Conservation (phyloP, 2,888 invertebrate genomes). For the Acronicta alni region DNA sequence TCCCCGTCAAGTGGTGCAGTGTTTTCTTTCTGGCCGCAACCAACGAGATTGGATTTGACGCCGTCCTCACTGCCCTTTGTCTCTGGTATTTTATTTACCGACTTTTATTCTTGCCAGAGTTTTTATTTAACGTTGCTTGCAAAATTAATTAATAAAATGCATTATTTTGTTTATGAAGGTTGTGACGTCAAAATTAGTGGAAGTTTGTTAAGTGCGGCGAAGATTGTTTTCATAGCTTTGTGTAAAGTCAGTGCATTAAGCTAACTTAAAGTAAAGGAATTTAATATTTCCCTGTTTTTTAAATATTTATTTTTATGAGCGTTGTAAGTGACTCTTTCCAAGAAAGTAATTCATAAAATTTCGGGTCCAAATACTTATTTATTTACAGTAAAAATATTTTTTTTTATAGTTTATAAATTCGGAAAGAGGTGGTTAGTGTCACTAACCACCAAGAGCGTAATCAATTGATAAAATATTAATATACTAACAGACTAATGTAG, state of each 20-base stretch:
- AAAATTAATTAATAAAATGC: constrained; percentile 47
- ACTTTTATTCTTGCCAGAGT: constrained; percentile 10
- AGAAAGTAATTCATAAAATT: no score
- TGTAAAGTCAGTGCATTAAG: constrained; percentile 13
- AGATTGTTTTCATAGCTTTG: constrained; percentile 33
- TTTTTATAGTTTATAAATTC: no score
- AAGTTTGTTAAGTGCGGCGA: constrained; percentile 25
- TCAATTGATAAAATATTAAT: no score
- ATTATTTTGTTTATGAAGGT: constrained; percentile 24
- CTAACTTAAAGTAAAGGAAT: constrained; percentile 18
- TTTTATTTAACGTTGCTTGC: constrained; percentile 22
- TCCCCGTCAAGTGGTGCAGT: constrained; percentile 37
- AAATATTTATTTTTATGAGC: no score
- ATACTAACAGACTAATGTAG: no score
- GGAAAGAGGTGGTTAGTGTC: no score
- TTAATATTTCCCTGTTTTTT: constrained; percentile 1
- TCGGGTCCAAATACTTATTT: no score
- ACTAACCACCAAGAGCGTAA: no score
- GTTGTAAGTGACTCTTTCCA: no score
- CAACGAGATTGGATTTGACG: constrained; percentile 53
- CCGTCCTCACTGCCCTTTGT: constrained; percentile 26
- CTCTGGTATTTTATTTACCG: constrained; percentile 35
- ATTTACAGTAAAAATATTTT: no score
- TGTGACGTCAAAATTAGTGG: constrained; percentile 31
- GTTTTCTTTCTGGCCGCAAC: constrained; percentile 33